phyloP scores from a whole-genome alignment of 2,113 vertebrate genomes.

The Phaetusa simplex region DNA sequence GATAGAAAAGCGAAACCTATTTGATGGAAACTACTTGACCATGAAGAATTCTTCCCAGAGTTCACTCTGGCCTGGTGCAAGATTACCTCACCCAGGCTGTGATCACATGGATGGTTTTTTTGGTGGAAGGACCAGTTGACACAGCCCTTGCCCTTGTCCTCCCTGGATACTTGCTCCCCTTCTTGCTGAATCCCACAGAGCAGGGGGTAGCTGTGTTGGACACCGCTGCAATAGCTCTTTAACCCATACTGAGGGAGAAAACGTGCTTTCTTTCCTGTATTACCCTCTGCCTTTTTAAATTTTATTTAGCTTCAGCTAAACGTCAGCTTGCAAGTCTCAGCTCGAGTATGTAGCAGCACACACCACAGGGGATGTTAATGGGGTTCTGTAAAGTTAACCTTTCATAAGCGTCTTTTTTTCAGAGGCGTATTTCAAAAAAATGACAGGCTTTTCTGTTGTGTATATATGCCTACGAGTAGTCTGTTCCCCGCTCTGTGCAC shows the following conservation, averaged over 20 bases:
- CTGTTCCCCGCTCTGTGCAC: background rate
- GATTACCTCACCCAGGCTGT: background rate
- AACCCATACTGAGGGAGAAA: background rate
- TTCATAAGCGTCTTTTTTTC: background rate
- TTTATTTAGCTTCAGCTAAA: background rate
- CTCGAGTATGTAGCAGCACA: background rate
- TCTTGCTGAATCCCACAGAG: background rate
- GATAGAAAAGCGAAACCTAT: background rate
- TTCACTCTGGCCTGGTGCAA: background rate
- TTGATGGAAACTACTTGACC: background rate
- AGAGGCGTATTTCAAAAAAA: background rate
- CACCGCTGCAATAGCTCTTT: background rate
- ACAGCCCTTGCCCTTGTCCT: background rate
- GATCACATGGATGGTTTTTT: background rate
- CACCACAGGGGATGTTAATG: background rate
- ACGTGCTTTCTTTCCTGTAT: fast-evolving
- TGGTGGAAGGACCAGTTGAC: background rate
- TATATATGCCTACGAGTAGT: background rate
- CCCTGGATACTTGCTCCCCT: background rate
- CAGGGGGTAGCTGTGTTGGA: background rate
- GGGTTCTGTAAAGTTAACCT: background rate
- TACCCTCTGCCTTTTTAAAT: background rate
- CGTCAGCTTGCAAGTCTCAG: background rate
- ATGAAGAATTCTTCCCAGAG: background rate
- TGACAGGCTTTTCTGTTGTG: background rate